phyloP scores from a whole-genome alignment of 2,888 invertebrate genomes.

The Odontocolon sp. region DNA sequence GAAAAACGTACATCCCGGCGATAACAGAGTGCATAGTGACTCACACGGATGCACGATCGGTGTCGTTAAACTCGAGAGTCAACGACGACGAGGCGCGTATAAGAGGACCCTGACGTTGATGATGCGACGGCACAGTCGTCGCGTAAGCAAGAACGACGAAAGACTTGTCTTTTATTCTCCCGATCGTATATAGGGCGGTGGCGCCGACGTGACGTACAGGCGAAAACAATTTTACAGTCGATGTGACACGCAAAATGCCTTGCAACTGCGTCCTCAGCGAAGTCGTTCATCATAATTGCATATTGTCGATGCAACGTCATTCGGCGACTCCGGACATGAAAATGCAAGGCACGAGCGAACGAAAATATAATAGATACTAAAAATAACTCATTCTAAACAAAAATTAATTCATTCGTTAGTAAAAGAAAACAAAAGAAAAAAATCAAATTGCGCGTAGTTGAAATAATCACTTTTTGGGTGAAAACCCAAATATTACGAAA shows the following conservation, averaged over 20 bases:
- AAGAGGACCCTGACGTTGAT: neutral
- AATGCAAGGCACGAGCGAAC: too few species aligned
- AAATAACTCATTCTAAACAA: too few species aligned
- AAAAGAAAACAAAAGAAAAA: too few species aligned
- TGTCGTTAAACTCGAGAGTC: constrained; percentile 26
- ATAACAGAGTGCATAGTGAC: constrained; percentile 12
- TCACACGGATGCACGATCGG: constrained; percentile 15
- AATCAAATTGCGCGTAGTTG: too few species aligned
- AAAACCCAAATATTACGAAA: too few species aligned
- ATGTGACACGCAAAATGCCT: constrained; percentile 20
- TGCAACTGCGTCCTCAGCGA: neutral
- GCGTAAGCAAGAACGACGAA: neutral
- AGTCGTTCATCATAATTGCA: too few species aligned
- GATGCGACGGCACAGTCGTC: neutral
- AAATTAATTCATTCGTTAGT: too few species aligned
- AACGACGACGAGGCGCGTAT: neutral
- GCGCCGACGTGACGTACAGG: constrained; percentile 12
- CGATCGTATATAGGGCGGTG: neutral
- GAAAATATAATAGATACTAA: too few species aligned
- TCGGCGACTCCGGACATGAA: too few species aligned
- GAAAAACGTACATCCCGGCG: constrained; percentile 19
- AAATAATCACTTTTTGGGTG: too few species aligned
- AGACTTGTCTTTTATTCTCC: neutral
- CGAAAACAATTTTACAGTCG: constrained; percentile 49
- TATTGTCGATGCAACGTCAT: neutral